Percentiles rank a stretch among this genome's conserved stretches.
phyloP scores from a whole-genome alignment of 2,797 vertebrate species.

The Spinus pinus region DNA sequence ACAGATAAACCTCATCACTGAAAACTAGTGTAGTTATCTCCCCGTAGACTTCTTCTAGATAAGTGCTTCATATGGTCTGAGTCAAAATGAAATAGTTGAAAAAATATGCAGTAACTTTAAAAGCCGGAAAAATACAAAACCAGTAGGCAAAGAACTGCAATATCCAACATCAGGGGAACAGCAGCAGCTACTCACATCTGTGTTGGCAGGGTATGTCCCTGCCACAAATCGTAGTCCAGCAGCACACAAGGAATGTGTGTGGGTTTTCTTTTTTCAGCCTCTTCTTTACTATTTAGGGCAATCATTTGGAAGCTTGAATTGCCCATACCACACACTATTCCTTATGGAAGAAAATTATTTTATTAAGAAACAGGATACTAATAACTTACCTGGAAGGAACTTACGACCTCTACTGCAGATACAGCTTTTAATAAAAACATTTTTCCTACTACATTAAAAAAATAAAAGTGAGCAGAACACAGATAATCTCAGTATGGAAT shows the following conservation, averaged over 20 bases:
- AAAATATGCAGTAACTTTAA: not conserved
- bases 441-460: not conserved
- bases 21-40: not conserved
- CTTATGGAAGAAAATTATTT: not conserved
- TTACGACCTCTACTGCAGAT: not conserved
- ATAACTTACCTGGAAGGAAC: constrained; percentile 31
- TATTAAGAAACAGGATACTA: not conserved
- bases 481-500: not conserved
- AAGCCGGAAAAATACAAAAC: not conserved
- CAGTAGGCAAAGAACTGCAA: fast-evolving
- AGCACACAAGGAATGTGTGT: not conserved
- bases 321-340: not conserved
- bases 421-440: not conserved
- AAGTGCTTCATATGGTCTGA: not conserved
- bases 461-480: not conserved
- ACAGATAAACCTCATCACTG: constrained; percentile 21
- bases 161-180: not conserved
- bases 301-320: not conserved
- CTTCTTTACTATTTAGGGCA: not conserved
- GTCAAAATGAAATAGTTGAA: not conserved
- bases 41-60: not conserved
- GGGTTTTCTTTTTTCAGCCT: not conserved
- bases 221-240: fast-evolving
- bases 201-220: not conserved
- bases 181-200: not conserved